These are phyloP conservation scores for Zoanthus sansibaricus DNA, from an alignment of 92 coral and sea anemone species.

Conservation along the genomic window DNA sequence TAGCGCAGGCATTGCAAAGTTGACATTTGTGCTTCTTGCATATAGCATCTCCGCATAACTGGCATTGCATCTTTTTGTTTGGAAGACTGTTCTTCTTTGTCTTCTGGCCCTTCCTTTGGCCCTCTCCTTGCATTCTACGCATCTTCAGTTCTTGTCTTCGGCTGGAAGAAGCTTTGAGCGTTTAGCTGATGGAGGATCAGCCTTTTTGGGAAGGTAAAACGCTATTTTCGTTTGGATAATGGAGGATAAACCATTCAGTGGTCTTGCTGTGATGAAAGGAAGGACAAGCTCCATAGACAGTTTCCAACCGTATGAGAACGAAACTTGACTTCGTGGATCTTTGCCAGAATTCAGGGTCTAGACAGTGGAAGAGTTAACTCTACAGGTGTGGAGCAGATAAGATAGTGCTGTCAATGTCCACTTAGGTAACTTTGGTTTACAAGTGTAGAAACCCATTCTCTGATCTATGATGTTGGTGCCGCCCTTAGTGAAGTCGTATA, in stretches of 20 bases:
- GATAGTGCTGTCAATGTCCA: conserved; percentile 57
- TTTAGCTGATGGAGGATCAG: conserved; percentile 22
- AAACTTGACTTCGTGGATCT: conserved; percentile 41
- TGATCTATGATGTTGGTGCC: too few species aligned
- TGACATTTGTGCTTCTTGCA: conserved; percentile 7
- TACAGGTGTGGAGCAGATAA: conserved; percentile 50
- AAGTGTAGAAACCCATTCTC: background rate
- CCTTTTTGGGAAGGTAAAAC: conserved; percentile 26
- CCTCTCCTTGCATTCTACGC: too few species aligned
- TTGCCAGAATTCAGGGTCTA: conserved; percentile 15
- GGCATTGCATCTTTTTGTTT: background rate
- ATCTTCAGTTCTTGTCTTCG: background rate
- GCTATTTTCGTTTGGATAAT: conserved; percentile 36
- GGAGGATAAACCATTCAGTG: conserved; percentile 29
- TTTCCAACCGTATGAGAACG: conserved; percentile 40
- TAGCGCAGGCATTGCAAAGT: conserved; percentile 19
- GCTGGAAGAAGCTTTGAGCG: conserved; percentile 30
- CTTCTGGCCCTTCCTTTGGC: conserved; percentile 20
- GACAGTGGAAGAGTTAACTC: conserved; percentile 52
- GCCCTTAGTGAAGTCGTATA: too few species aligned
- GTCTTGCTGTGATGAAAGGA: conserved; percentile 28
- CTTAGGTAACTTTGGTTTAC: conserved; percentile 48
- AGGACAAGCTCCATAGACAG: conserved; percentile 41
- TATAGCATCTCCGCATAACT: background rate
- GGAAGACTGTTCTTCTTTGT: conserved; percentile 25